Base-by-base conservation (phyloP, 2,888 invertebrate genomes). In the Archaeoteleia sp. region DNA sequence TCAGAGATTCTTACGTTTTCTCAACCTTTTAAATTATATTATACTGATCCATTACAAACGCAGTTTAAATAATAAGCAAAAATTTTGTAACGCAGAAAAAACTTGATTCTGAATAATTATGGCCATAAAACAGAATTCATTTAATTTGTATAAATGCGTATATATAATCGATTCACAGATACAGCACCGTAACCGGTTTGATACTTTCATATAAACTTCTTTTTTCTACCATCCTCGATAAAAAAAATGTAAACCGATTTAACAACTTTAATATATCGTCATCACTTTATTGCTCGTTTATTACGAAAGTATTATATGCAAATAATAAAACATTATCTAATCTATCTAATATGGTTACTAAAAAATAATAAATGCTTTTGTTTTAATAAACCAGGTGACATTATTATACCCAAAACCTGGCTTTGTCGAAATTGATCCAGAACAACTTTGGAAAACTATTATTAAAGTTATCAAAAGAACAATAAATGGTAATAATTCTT, bases 341-440 rank as follows among this genome's bases (percentile, higher is more conserved):
- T 23, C 3, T 5, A 23, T 3, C 7, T 5, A 23, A 23, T 5
- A 23, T 23, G 23, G 3, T 23, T 23, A 3, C 23, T 23, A 5
- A 5, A 7, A 5, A 23, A 23, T 6, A 7, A 23, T 5, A 32
- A 32, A 3, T 32, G 49, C 27, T 8, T n/a, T 49, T 42, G 12
- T 46, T 10, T 43, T 55, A 32, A 6, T 42, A 20, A 25, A 82
- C 37, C 81, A 96, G 96, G 91, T 95, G 45, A 88, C 91, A 72
- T 85, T 96, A 30, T 87, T 93, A 29, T 93, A 93, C 84, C 95
- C 96, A 0, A 85, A 90, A 70, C 90, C 91, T 40, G 95, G 95
- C 8, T 92, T 90, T 86, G 93, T 93, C 66, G 97, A 97, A 88
- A 95, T 97, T 71, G 92, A 95, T 80, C 96, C 96, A 1, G 91